These are phyloP conservation scores for Rhopalosiphum maidis DNA, from an alignment of 1,140 invertebrate genomes.

Conservation along the genomic window DNA sequence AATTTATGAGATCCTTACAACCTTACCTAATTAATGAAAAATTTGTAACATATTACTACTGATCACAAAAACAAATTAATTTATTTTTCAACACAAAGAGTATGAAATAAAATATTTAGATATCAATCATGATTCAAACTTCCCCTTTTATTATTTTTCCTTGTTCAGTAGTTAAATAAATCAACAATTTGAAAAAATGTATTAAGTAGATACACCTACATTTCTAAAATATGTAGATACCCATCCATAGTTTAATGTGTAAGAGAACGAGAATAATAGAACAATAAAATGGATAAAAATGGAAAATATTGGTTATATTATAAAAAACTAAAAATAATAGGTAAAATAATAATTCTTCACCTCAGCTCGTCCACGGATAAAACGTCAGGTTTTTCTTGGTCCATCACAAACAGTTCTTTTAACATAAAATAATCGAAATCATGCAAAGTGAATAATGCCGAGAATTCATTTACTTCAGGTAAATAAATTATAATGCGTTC, in stretches of 20 bases:
- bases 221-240: background rate
- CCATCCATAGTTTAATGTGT: background rate
- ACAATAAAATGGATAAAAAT: background rate
- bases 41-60: no score
- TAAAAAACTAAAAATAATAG: background rate
- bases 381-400: background rate
- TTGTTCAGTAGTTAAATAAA: no score
- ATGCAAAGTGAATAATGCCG: background rate
- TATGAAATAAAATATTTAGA: background rate
- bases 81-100: no score
- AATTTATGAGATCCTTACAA: background rate
- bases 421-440: background rate
- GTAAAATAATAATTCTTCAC: background rate
- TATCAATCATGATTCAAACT: background rate
- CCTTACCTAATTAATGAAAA: background rate
- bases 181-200: no score
- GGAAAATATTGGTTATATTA: background rate
- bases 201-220: background rate
- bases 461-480: background rate
- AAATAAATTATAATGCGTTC: background rate
- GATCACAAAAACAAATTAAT: no score
- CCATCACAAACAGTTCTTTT: background rate
- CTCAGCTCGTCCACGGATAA: background rate
- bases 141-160: background rate
- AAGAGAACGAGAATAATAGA: background rate